Evolutionary conservation across 2,888 invertebrate species (phyloP).

Genomic region (Bellardia pandia): DNA sequence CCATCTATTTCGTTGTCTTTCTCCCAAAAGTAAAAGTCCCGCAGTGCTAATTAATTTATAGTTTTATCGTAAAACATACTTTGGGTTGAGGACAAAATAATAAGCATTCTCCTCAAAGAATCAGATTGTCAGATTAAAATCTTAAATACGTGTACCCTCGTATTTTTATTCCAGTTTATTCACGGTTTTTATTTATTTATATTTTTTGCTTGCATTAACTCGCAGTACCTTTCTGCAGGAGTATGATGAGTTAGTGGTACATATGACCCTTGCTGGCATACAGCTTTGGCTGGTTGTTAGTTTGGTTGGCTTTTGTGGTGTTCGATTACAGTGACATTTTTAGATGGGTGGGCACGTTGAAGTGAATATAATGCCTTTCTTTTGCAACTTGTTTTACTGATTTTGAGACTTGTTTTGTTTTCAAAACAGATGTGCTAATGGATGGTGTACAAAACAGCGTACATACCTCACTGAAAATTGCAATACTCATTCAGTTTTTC

Average conservation of each 20-base stretch:
- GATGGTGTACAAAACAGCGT: background rate
- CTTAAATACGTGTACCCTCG: constrained; percentile 37
- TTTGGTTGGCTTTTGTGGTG: constrained; percentile 75
- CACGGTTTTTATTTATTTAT: background rate
- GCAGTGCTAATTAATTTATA: constrained; percentile 84
- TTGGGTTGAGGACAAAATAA: constrained; percentile 46
- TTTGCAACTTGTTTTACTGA: constrained; percentile 65
- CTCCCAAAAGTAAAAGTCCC: constrained; percentile 80
- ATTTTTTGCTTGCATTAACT: constrained; percentile 25
- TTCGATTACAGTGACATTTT: constrained; percentile 76
- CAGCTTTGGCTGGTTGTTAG: constrained; percentile 52
- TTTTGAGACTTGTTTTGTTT: constrained; percentile 63
- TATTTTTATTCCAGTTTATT: constrained; percentile 24
- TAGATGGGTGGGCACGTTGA: constrained; percentile 51
- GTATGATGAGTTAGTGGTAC: background rate
- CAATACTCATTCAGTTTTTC: constrained; percentile 42
- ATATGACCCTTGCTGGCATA: background rate
- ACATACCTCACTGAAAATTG: constrained; percentile 54
- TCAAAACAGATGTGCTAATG: constrained; percentile 73
- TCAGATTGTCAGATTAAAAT: constrained; percentile 69
- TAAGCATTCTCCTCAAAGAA: constrained; percentile 62
- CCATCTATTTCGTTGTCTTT: constrained; percentile 37
- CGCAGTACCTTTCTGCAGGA: background rate
- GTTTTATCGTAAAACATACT: constrained; percentile 80
- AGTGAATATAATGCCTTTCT: constrained; percentile 42